Evolutionary conservation across 2,888 invertebrate species (phyloP).

Genomic region (Molanna angustata): DNA sequence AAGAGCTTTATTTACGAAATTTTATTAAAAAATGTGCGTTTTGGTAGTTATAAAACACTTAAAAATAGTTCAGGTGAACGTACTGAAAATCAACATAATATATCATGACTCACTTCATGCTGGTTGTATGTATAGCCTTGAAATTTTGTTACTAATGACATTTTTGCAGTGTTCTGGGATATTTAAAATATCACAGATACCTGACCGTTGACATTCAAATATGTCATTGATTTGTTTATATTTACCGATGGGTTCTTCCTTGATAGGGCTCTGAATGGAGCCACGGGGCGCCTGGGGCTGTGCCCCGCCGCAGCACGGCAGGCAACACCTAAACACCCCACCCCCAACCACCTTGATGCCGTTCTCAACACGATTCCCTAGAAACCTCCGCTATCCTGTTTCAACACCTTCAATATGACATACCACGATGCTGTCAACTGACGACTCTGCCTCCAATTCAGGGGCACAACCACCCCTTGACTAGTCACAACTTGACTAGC

Average conservation of each 20-base stretch:
- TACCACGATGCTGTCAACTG: not conserved
- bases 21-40: too few species aligned
- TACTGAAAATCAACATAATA: too few species aligned
- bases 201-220: not conserved
- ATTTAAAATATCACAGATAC: too few species aligned
- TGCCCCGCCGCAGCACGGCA: conserved; percentile 80
- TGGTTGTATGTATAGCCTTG: too few species aligned
- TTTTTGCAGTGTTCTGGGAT: too few species aligned
- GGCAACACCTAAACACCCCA: conserved; percentile 79
- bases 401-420: not conserved
- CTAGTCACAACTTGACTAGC: not conserved
- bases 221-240: conserved; percentile 4
- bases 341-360: conserved; percentile 68
- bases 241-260: conserved; percentile 44
- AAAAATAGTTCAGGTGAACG: too few species aligned
- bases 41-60: too few species aligned
- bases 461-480: not conserved
- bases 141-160: too few species aligned
- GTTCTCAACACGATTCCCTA: conserved; percentile 36
- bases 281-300: conserved; percentile 58
- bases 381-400: conserved; percentile 8
- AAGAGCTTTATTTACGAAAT: too few species aligned
- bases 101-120: too few species aligned
- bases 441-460: not conserved
- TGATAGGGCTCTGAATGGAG: conserved; percentile 51